Evolutionary conservation across 2,797 vertebrate species (phyloP), one percentile per base, ranked within the genome.

Genomic region (Pitangus sulphuratus): DNA sequence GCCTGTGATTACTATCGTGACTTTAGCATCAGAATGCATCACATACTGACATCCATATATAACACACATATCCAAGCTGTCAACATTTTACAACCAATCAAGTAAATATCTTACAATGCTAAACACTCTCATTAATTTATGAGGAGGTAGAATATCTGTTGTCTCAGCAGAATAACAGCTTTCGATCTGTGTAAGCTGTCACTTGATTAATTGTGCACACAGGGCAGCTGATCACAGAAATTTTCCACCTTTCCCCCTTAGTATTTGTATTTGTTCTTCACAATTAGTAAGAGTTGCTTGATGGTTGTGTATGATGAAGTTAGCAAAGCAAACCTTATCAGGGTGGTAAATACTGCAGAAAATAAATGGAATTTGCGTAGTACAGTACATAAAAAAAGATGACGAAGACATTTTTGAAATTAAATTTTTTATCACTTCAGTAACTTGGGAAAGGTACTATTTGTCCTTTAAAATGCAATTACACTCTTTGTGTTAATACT

Each of bases 151-250:
- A 84, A 83, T 71, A 92, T 91, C 56, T 89, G 30, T 88, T 74
- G 19, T 96, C 64, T 82, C 77, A 84, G 20, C 72, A 62, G 72
- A 75, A 61, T 95, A 87, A 72, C 66, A 83, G 30, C 60, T 95
- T 92, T 87, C 60, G 57, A 97, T 93, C 92, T 95, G 61, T 95
- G 91, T 96, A 75, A 94, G 53, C 61, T 91, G 60, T 62, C 44
- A 68, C 48, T 97, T 96, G 76, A 95, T 96, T 97, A 91, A 93
- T 96, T 89, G 80, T 39, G 9, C 71, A 68, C 83, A 74, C 53
- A 87, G 76, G 64, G 45, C 68, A 94, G 79, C 45, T 75, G 72
- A 64, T 95, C 77, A 90, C 42, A 84, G 76, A 79, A 70, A 71
- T 75, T 88, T 96, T 93, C 58, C 30, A 60, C 31, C 48, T 84